These are phyloP conservation scores for Chirona hameri DNA, from an alignment of 2,888 invertebrate genomes.

Conservation along the genomic window DNA sequence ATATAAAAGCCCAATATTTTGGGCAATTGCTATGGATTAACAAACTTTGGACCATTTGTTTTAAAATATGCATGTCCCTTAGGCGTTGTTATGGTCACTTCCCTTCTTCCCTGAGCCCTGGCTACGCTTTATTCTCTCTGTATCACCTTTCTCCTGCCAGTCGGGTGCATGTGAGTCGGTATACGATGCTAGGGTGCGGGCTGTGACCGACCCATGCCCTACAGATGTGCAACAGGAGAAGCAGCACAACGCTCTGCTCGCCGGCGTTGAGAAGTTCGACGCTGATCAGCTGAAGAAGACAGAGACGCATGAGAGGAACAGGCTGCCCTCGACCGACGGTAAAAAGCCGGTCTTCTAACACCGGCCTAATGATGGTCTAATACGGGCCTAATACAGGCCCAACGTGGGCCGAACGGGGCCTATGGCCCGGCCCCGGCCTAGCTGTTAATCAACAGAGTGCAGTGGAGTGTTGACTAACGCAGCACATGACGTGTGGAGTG, in stretches of 20 bases:
- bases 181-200: background rate
- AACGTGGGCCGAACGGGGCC: background rate
- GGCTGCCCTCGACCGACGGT: constrained; percentile 42
- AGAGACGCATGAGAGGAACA: constrained; percentile 41
- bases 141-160: too few species aligned
- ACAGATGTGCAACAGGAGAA: constrained; percentile 42
- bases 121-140: too few species aligned
- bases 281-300: constrained; percentile 39
- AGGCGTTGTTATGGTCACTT: too few species aligned
- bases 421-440: too few species aligned
- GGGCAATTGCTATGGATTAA: too few species aligned
- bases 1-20: too few species aligned
- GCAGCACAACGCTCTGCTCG: constrained; percentile 41
- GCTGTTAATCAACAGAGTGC: too few species aligned
- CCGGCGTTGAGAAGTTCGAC: constrained; percentile 41
- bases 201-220: background rate
- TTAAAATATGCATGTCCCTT: too few species aligned
- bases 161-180: background rate
- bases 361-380: constrained; percentile 4
- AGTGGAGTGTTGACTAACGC: too few species aligned
- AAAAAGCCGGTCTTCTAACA: background rate
- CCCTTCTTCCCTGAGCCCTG: too few species aligned
- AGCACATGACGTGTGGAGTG: too few species aligned
- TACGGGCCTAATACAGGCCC: background rate
- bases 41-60: too few species aligned